phyloP scores from a whole-genome alignment of 2,797 vertebrate species.

The Dendrocincla fuliginosa region DNA sequence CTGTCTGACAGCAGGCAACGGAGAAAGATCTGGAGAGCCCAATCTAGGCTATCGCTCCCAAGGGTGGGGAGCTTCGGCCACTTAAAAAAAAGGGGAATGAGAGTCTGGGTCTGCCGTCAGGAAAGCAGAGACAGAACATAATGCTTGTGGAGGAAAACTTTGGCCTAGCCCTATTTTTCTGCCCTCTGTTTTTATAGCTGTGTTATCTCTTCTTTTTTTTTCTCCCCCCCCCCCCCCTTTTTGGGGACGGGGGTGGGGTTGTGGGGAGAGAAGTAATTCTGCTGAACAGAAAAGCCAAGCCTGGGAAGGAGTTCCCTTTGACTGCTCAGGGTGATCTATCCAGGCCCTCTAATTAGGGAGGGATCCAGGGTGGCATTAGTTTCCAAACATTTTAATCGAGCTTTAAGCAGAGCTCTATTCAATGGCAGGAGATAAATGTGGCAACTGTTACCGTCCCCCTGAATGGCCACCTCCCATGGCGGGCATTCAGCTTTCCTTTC shows the following conservation, averaged over 20 bases:
- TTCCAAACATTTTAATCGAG: constrained; percentile 94
- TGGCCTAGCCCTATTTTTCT: not conserved
- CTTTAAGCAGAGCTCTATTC: constrained; percentile 84
- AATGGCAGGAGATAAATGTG: constrained; percentile 87
- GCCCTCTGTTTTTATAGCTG: not conserved
- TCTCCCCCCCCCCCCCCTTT: rapidly evolving
- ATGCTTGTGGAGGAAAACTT: rapidly evolving
- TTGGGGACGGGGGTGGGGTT: not conserved
- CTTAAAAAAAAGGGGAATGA: not conserved
- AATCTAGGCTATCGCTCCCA: rapidly evolving
- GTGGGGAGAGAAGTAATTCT: not conserved
- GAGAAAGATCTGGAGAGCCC: not conserved
- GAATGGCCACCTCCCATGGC: constrained; percentile 83
- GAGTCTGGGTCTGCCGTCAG: not conserved
- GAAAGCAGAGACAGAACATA: rapidly evolving
- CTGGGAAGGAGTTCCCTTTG: constrained; percentile 12
- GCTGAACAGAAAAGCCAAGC: constrained; percentile 17
- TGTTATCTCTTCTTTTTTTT: not conserved
- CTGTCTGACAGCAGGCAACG: not conserved
- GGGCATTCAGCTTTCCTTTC: constrained; percentile 81
- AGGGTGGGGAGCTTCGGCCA: too few species aligned
- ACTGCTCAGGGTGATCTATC: constrained; percentile 37
- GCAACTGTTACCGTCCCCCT: constrained; percentile 83
- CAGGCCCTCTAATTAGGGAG: constrained; percentile 85
- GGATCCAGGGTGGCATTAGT: constrained; percentile 88